Conservation (phyloP, 1,140 invertebrate genomes). For the Melitaea cinxia region DNA sequence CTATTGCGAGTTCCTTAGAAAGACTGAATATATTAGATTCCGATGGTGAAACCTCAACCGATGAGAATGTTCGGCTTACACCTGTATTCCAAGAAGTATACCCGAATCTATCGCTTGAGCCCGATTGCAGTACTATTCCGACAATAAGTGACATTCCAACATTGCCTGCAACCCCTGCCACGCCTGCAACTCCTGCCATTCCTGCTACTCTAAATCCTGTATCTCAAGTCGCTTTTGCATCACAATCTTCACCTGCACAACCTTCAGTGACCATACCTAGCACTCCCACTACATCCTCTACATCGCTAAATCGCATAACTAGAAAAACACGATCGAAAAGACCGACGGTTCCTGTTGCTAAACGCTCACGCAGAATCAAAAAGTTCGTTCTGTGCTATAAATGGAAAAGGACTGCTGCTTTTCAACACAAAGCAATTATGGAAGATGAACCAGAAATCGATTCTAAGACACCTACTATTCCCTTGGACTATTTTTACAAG, state of each 20-base stretch:
- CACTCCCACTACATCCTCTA: conserved; percentile 24
- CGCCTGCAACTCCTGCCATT: conserved; percentile 16
- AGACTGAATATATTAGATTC: conserved; percentile 17
- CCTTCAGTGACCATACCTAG: conserved; percentile 29
- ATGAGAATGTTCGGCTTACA: conserved; percentile 38
- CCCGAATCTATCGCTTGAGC: conserved; percentile 36
- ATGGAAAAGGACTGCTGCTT: conserved; percentile 23
- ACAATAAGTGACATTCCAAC: conserved; percentile 9
- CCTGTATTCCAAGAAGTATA: conserved; percentile 36
- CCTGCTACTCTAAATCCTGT: conserved; percentile 32
- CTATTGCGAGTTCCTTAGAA: conserved; percentile 31
- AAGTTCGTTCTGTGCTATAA: conserved; percentile 18
- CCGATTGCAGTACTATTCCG: conserved; percentile 33
- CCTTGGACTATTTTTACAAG: conserved; percentile 31
- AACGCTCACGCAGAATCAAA: conserved; percentile 14
- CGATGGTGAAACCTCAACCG: conserved; percentile 20
- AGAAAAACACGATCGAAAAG: conserved; percentile 26
- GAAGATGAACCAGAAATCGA: conserved; percentile 22
- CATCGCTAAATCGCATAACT: conserved; percentile 30
- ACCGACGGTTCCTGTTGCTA: conserved; percentile 19
- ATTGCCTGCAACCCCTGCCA: conserved; percentile 1
- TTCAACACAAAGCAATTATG: conserved; percentile 23
- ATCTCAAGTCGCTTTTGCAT: too few species aligned
- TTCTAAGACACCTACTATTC: conserved; percentile 4
- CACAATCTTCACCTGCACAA: conserved; percentile 32